Evolutionary conservation across 2,888 invertebrate genomes (phyloP).

Genomic region (Agrilus biguttatus): DNA sequence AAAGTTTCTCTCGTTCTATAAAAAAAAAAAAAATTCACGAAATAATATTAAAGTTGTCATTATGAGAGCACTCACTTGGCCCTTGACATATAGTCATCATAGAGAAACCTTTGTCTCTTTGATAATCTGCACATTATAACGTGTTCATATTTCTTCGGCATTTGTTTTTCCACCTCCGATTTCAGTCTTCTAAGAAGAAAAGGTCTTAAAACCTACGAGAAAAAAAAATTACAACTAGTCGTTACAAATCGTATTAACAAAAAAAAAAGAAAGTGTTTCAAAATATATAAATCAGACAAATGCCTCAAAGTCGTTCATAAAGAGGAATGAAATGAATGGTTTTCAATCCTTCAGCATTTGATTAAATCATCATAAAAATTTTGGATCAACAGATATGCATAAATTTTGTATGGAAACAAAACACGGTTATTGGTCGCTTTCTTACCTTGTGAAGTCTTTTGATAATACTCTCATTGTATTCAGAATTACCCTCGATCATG

Average conservation of each 20-base stretch:
- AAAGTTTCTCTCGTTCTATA: conserved; percentile 84
- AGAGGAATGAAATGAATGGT: conserved; percentile 19
- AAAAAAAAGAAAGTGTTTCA: not conserved
- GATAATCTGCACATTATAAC: conserved; percentile 87
- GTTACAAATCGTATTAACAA: no score
- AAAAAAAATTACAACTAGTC: conserved; percentile 15
- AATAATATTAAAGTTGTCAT: conserved; percentile 7
- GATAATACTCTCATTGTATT: conserved; percentile 81
- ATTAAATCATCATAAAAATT: conserved; percentile 6
- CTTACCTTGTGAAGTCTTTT: conserved; percentile 76
- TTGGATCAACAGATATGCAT: no score
- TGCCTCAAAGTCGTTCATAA: conserved; percentile 19
- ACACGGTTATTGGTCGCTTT: not conserved
- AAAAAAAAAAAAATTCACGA: conserved; percentile 10
- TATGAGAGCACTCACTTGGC: conserved; percentile 52
- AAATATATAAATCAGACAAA: conserved; percentile 22
- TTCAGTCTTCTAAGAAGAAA: conserved; percentile 86
- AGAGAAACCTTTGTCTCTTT: conserved; percentile 89
- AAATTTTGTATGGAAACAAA: no score
- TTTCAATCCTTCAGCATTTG: conserved; percentile 13
- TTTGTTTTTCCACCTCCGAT: conserved; percentile 90
- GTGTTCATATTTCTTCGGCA: conserved; percentile 95
- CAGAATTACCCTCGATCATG: conserved; percentile 87
- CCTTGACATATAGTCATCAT: conserved; percentile 98
- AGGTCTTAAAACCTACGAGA: conserved; percentile 67